phyloP scores from a whole-genome alignment of 2,888 invertebrate species.

The Achlya flavicornis region DNA sequence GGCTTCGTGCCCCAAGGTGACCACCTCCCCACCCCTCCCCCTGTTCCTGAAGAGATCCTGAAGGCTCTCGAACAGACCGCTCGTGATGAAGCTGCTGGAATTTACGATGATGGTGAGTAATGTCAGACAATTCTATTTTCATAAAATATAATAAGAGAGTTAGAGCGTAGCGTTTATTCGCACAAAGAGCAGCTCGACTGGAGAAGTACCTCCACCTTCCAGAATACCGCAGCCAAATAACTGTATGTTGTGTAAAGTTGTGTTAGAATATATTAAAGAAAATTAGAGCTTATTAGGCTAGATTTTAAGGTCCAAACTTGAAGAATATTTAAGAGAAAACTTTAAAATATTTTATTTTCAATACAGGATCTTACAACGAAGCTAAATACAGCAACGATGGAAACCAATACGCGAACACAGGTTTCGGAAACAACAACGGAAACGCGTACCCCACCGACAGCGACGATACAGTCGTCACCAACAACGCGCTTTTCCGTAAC shows the following conservation, averaged over 20 bases:
- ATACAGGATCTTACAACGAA: conserved; percentile 68
- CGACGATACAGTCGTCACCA: conserved; percentile 58
- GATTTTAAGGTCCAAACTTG: no score
- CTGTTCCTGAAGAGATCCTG: conserved; percentile 72
- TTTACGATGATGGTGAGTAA: conserved; percentile 70
- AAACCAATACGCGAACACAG: conserved; percentile 35
- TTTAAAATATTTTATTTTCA: background rate
- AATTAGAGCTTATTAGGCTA: no score
- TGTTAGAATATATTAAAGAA: no score
- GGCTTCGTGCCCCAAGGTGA: conserved; percentile 74
- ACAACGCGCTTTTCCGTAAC: conserved; percentile 46
- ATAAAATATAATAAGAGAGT: no score
- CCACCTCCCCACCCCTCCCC: conserved; percentile 74
- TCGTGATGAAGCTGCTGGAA: conserved; percentile 74
- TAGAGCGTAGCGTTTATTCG: no score
- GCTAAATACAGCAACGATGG: conserved; percentile 55
- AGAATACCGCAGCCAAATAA: no score
- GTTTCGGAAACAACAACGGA: conserved; percentile 28
- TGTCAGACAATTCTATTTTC: background rate
- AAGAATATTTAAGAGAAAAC: background rate
- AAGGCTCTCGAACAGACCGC: conserved; percentile 74
- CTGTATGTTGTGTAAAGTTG: no score
- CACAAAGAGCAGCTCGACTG: no score
- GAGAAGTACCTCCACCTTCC: no score
- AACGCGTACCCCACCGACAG: conserved; percentile 24